These are phyloP conservation scores for Crotalus viridis DNA, from an alignment of 2,113 vertebrate genomes.

Conservation along the genomic window DNA sequence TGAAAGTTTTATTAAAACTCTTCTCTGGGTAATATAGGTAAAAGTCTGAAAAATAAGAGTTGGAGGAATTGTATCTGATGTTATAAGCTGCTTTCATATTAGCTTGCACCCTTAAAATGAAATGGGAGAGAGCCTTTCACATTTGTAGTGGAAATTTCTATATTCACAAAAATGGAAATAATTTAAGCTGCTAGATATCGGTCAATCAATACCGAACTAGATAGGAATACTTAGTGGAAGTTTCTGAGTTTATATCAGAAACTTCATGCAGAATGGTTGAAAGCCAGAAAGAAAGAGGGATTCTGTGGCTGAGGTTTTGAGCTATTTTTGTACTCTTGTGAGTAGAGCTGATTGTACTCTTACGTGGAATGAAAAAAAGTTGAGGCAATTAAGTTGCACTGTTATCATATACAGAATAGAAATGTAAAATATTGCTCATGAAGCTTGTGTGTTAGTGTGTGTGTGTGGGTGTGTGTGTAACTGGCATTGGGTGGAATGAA, in stretches of 20 bases:
- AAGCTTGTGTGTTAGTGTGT: neutral
- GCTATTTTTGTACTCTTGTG: neutral
- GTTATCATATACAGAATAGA: neutral
- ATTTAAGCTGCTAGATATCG: neutral
- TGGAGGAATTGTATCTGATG: neutral
- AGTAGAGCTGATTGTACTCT: neutral
- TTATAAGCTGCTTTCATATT: neutral
- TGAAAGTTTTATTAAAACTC: neutral
- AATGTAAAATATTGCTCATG: neutral
- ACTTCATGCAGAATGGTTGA: neutral
- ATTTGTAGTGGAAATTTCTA: neutral
- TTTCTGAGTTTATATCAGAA: neutral
- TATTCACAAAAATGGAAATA: neutral
- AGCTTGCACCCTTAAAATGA: neutral
- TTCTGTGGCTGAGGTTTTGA: neutral
- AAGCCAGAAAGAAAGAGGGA: neutral
- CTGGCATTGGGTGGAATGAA: neutral
- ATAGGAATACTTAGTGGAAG: neutral
- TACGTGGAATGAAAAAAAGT: neutral
- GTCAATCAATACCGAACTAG: neutral
- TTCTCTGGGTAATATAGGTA: neutral
- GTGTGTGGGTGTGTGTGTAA: neutral
- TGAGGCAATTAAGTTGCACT: neutral
- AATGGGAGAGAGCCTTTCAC: neutral
- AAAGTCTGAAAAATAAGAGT: neutral